Percentiles rank a stretch among this genome's conserved stretches.
Conservation (phyloP, 2,888 invertebrate genomes). For the Phengaris alcon region DNA sequence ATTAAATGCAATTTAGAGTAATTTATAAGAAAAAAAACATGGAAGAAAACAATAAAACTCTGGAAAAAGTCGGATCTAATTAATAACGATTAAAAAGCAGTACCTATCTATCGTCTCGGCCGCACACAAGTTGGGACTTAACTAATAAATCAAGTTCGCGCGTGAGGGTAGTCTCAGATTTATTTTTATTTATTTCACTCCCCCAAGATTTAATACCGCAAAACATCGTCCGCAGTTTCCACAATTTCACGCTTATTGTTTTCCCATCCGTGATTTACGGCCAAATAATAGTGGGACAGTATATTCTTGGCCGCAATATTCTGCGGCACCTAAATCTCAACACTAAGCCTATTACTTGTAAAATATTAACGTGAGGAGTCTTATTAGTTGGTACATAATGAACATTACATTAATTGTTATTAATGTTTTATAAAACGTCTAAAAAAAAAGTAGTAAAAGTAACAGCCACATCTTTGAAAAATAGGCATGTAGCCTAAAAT, state of each 20-base stretch:
- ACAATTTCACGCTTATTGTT: slow-evolving; percentile 81
- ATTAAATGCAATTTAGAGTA: background rate
- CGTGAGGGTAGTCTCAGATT: slow-evolving; percentile 67
- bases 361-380: slow-evolving; percentile 26
- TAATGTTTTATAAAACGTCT: background rate
- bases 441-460: no score
- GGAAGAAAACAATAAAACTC: background rate
- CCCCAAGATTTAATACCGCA: slow-evolving; percentile 75
- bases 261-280: slow-evolving; percentile 79
- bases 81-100: slow-evolving; percentile 55
- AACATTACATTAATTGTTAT: background rate
- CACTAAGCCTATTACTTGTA: slow-evolving; percentile 65
- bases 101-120: slow-evolving; percentile 40
- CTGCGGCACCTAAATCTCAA: slow-evolving; percentile 78
- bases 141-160: slow-evolving; percentile 71
- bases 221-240: slow-evolving; percentile 75
- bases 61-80: slow-evolving; percentile 42
- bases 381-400: background rate
- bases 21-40: background rate
- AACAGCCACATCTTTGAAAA: no score
- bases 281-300: slow-evolving; percentile 72
- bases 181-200: slow-evolving; percentile 79
- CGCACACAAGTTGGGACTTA: slow-evolving; percentile 41
- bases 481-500: no score
- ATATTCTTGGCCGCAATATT: slow-evolving; percentile 76